These are phyloP conservation scores for Temnothorax nylanderi DNA, from an alignment of 1,140 invertebrate genomes.

Conservation along the genomic window DNA sequence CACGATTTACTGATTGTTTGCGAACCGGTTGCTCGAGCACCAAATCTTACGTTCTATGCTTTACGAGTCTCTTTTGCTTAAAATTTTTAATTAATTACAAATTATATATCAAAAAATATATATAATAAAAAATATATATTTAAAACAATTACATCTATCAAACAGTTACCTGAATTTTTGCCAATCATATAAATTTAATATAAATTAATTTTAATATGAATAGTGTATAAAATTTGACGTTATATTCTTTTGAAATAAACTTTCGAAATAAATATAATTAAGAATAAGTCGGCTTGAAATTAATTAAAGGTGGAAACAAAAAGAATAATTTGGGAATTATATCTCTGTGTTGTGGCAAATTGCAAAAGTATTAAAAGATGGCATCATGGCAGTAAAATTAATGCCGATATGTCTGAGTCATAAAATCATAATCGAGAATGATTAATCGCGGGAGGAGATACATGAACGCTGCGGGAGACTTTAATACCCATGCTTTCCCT, in stretches of 20 bases:
- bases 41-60: not conserved
- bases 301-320: not conserved
- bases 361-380: conserved; percentile 14
- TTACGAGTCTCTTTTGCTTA: not conserved
- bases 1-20: conserved; percentile 4
- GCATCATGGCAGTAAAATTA: conserved; percentile 14
- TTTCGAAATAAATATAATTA: not conserved
- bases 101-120: not conserved
- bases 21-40: not conserved
- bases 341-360: not conserved
- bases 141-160: conserved; percentile 4
- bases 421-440: conserved; percentile 12
- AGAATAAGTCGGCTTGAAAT: not conserved
- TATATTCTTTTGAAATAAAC: not conserved
- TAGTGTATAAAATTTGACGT: not conserved
- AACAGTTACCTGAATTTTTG: not conserved
- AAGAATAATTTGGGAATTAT: conserved; percentile 2
- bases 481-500: conserved; percentile 15
- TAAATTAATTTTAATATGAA: not conserved
- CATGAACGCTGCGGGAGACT: not conserved
- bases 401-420: not conserved
- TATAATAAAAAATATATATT: not conserved
- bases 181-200: not conserved
- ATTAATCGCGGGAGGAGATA: not conserved
- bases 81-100: not conserved